Evolutionary conservation across 2,888 invertebrate genomes (phyloP).

Genomic region (Drosophila mimetica): DNA sequence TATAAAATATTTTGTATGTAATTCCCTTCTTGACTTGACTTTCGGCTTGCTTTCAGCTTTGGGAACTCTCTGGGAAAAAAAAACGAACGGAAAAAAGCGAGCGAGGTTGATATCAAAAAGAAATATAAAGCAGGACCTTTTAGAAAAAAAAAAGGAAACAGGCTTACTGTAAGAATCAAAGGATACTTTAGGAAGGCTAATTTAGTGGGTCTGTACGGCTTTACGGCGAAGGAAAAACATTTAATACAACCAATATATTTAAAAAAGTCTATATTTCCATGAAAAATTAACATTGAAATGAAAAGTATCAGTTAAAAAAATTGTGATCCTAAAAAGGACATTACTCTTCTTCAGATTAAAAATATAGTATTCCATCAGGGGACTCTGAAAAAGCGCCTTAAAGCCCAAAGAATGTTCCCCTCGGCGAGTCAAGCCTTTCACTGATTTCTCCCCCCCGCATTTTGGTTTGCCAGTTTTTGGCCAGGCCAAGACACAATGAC

Average conservation of each 20-base stretch:
- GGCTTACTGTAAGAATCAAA: constrained; percentile 2
- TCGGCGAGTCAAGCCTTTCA: constrained; percentile 20
- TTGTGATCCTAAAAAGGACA: not conserved
- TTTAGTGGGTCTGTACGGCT: not conserved
- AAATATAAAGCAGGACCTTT: constrained; percentile 4
- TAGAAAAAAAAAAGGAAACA: not conserved
- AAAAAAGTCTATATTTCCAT: too few relatives aligned
- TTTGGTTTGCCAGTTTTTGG: constrained; percentile 40
- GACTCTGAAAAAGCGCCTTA: not conserved
- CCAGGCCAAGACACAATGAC: constrained; percentile 61
- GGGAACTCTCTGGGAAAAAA: constrained; percentile 44
- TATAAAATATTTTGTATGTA: constrained; percentile 45
- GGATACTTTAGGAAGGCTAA: constrained; percentile 4
- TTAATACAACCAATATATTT: not conserved
- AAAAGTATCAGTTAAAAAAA: not conserved
- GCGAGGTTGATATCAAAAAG: not conserved
- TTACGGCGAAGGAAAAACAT: not conserved
- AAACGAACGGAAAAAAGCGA: not conserved
- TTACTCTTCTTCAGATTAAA: not conserved
- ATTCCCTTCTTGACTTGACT: constrained; percentile 50
- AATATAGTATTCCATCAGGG: not conserved
- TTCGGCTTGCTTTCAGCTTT: constrained; percentile 23
- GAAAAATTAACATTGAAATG: too few relatives aligned
- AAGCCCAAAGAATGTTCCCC: constrained; percentile 7
- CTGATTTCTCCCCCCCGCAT: constrained; percentile 53